Base-by-base conservation (phyloP, 2,797 vertebrate species). In the Myiothlypis chrysogaster region DNA sequence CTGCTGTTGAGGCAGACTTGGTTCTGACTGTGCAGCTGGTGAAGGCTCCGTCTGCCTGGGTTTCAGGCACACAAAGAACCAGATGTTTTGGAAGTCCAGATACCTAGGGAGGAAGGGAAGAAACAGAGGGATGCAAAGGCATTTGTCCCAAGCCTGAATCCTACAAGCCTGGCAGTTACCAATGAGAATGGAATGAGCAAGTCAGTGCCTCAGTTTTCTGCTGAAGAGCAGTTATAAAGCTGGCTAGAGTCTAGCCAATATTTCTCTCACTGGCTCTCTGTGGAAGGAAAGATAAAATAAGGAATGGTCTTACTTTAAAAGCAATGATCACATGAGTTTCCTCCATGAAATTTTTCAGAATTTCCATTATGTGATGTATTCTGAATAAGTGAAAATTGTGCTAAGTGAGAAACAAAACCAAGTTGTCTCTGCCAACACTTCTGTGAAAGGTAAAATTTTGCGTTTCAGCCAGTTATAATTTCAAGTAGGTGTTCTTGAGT, bases 361-460 rank as follows among this genome's bases (percentile, higher is more conserved):
- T 95, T 95, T 94, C 77, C 70, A 93, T 83, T 95, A 82, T 87
- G 44, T 77, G 73, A 72, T 59, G 6, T 47, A 43, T 69, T 95
- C 83, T 47, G 52, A 70, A 79, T 83, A 93, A 83, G 16, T 79
- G 75, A 46, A 83, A 83, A 81, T 88, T 61, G 18, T 68, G n/a
- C 37, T 91, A 80, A 80, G 77, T 61, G 65, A 70, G 55, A 63
- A 87, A 93, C 17, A 90, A 91, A 88, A 30, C 52, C 68, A 86
- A 63, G 14, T 9, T 35, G 14, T 35, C 39, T 41, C 19, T 89
- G 72, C 55, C 80, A 95, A 63, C 88, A 82, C 79, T 84, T 91
- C 37, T 63, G 8, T 66, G 63, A 84, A 94, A 88, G 55, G 56
- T 69, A 66, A 82, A 90, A 95, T 82, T 81, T 63, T 49, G 9